phyloP scores from a whole-genome alignment of 2,888 invertebrate species.

The Drosophila histrio region DNA sequence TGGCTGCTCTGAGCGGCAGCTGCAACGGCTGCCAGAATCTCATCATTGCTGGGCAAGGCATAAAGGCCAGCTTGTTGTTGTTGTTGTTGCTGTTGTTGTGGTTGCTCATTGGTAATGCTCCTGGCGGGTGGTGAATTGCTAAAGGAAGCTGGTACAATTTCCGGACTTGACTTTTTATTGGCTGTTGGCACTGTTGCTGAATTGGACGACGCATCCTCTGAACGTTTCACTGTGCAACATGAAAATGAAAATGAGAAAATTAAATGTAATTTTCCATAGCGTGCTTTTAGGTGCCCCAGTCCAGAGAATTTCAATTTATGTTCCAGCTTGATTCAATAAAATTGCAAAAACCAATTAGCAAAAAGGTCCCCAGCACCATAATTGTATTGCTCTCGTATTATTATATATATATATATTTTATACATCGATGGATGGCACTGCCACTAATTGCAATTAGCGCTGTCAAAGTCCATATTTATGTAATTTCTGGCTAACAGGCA shows the following conservation, averaged over 20 bases:
- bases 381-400: slow-evolving; percentile 48
- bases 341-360: slow-evolving; percentile 68
- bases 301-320: slow-evolving; percentile 58
- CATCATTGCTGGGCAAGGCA: slow-evolving; percentile 72
- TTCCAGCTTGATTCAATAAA: slow-evolving; percentile 65
- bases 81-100: slow-evolving; percentile 15
- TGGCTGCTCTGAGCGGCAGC: slow-evolving; percentile 75
- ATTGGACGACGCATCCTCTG: slow-evolving; percentile 37
- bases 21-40: slow-evolving; percentile 80
- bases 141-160: slow-evolving; percentile 80
- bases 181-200: slow-evolving; percentile 55
- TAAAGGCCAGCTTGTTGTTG: slow-evolving; percentile 53
- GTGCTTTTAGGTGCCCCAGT: slow-evolving; percentile 44
- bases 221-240: slow-evolving; percentile 53
- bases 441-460: slow-evolving; percentile 74
- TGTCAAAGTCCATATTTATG: slow-evolving; percentile 66
- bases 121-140: slow-evolving; percentile 71
- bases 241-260: slow-evolving; percentile 30
- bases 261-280: slow-evolving; percentile 53
- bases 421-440: slow-evolving; percentile 20
- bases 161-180: slow-evolving; percentile 81
- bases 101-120: slow-evolving; percentile 15
- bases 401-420: slow-evolving; percentile 18
- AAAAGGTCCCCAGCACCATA: slow-evolving; percentile 49
- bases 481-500: slow-evolving; percentile 34